Percentiles rank a stretch among this genome's conserved stretches.
phyloP scores from a whole-genome alignment of 2,797 vertebrate species.

The Chromobotia macracanthus region DNA sequence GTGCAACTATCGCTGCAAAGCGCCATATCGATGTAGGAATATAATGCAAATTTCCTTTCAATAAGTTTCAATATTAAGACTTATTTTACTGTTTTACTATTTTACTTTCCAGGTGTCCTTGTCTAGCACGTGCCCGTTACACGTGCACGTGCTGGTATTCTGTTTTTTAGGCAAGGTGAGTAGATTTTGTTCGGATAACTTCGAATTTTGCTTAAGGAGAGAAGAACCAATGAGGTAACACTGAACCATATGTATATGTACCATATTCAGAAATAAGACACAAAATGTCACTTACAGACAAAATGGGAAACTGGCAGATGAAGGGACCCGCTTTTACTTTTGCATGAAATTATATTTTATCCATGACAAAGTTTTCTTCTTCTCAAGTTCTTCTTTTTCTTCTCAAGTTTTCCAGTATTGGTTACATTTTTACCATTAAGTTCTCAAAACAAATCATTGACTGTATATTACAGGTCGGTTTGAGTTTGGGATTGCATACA shows the following conservation, averaged over 20 bases:
- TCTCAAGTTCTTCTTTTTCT: too few species aligned
- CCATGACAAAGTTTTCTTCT: too few species aligned
- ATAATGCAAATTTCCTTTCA: neutral
- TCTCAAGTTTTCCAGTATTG: too few species aligned
- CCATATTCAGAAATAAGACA: conserved; percentile 73
- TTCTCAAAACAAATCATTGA: neutral
- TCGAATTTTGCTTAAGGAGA: conserved; percentile 83
- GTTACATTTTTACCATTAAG: neutral
- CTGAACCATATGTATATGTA: conserved; percentile 72
- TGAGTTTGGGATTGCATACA: neutral
- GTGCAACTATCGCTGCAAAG: neutral
- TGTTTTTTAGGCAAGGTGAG: conserved; percentile 94
- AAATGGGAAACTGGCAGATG: conserved; percentile 92
- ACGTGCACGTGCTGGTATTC: conserved; percentile 91
- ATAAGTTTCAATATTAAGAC: conserved; percentile 23
- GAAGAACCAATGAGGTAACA: conserved; percentile 79
- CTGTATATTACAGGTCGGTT: neutral
- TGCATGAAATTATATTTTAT: neutral
- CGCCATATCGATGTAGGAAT: neutral
- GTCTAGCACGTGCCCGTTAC: conserved; percentile 72
- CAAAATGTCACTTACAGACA: conserved; percentile 93
- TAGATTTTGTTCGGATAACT: conserved; percentile 86
- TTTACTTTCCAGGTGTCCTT: conserved; percentile 45
- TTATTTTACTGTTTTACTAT: conserved; percentile 36
- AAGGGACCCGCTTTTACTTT: conserved; percentile 24